phyloP scores from a whole-genome alignment of 2,797 vertebrate genomes.

The Pseudochaenichthys georgianus region DNA sequence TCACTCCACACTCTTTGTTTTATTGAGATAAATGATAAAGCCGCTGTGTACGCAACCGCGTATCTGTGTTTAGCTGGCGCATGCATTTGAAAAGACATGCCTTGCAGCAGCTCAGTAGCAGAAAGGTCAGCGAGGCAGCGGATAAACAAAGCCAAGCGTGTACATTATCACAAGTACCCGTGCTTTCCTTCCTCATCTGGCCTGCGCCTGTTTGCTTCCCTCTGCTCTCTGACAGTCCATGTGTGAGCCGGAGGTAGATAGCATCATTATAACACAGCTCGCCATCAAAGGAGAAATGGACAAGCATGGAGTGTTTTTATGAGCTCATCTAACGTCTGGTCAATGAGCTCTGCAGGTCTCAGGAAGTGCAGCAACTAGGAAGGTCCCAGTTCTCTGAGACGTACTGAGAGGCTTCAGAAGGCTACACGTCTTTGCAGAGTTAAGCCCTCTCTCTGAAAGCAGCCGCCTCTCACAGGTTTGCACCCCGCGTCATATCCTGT shows the following conservation, averaged over 20 bases:
- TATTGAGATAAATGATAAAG: conserved; percentile 82
- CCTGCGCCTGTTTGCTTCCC: conserved; percentile 56
- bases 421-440: conserved; percentile 44
- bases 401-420: conserved; percentile 69
- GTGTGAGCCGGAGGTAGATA: conserved; percentile 48
- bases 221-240: conserved; percentile 44
- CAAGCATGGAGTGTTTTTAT: conserved; percentile 55
- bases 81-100: conserved; percentile 69
- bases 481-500: conserved; percentile 7
- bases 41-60: conserved; percentile 55
- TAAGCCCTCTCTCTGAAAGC: conserved; percentile 48
- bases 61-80: conserved; percentile 63
- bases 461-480: conserved; percentile 14
- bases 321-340: conserved; percentile 62
- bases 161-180: conserved; percentile 66
- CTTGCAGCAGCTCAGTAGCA: conserved; percentile 69
- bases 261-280: conserved; percentile 65
- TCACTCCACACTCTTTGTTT: conserved; percentile 71
- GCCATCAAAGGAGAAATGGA: conserved; percentile 47
- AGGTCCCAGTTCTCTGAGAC: conserved; percentile 51
- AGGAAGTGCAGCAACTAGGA: conserved; percentile 70
- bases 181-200: conserved; percentile 72
- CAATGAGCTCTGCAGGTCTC: conserved; percentile 49
- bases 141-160: conserved; percentile 72
- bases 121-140: conserved; percentile 77